A percentile compares a stretch with the other conserved stretches of the same genome.
Conservation (phyloP, 2,888 invertebrate species). For the Drosophila siamana region DNA sequence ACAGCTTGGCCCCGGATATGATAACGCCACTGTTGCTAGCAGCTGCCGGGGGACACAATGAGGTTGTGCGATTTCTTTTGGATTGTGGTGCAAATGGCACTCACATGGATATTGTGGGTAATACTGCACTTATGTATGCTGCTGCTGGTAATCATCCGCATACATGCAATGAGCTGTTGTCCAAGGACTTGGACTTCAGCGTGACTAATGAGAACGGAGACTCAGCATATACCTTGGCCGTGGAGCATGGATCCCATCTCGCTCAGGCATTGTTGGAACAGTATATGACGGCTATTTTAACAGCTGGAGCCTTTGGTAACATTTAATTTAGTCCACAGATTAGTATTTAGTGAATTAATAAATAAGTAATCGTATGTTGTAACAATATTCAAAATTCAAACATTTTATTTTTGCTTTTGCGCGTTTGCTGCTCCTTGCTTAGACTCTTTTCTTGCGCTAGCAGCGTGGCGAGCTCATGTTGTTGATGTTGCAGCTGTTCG, state of each 20-base stretch:
- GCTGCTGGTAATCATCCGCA: slow-evolving; percentile 95
- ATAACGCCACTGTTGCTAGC: slow-evolving; percentile 93
- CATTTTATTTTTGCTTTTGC: slow-evolving; percentile 91
- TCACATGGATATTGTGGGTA: slow-evolving; percentile 94
- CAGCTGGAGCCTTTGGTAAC: slow-evolving; percentile 61
- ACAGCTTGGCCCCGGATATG: slow-evolving; percentile 91
- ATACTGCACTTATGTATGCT: slow-evolving; percentile 96
- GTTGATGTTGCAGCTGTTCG: slow-evolving; percentile 87
- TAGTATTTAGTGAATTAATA: slow-evolving; percentile 16
- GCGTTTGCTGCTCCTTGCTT: slow-evolving; percentile 89
- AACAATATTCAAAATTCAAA: slow-evolving; percentile 88
- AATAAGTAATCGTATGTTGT: slow-evolving; percentile 7
- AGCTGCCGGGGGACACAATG: slow-evolving; percentile 94
- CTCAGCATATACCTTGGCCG: slow-evolving; percentile 93
- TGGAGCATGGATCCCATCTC: slow-evolving; percentile 88
- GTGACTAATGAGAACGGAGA: slow-evolving; percentile 92
- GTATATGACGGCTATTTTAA: slow-evolving; percentile 83
- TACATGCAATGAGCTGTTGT: slow-evolving; percentile 93
- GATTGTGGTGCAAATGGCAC: slow-evolving; percentile 92
- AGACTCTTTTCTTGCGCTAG: slow-evolving; percentile 88
- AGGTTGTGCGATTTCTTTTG: slow-evolving; percentile 92
- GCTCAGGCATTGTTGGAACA: slow-evolving; percentile 93
- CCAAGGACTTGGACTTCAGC: slow-evolving; percentile 92
- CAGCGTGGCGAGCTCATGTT: slow-evolving; percentile 88
- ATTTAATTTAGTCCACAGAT: slow-evolving; percentile 30